Conservation (phyloP, 2,888 invertebrate genomes). For the Lasioglossum lativentre region DNA sequence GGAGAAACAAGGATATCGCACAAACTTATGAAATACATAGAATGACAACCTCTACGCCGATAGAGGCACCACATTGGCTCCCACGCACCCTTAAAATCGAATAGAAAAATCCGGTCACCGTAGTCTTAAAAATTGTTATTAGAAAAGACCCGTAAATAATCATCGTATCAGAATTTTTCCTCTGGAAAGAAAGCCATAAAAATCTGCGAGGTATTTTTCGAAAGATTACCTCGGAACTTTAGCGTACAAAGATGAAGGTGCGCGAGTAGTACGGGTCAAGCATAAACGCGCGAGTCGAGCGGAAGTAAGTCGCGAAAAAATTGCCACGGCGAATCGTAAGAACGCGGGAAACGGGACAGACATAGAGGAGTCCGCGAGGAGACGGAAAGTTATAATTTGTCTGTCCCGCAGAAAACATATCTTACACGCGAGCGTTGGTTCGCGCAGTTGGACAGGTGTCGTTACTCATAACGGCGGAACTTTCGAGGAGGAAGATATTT, state of each 20-base stretch:
- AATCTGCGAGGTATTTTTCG: not conserved
- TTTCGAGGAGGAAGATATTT: constrained; percentile 38
- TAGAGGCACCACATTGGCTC: too few species aligned
- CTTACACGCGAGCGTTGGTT: constrained; percentile 18
- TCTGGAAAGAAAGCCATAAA: too few species aligned
- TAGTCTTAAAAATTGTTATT: too few species aligned
- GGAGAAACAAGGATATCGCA: too few species aligned
- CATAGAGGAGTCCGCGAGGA: not conserved
- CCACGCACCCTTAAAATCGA: too few species aligned
- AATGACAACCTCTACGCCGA: too few species aligned
- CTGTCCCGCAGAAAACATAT: constrained; percentile 31
- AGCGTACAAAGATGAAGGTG: not conserved
- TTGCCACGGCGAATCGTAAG: not conserved
- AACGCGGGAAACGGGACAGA: not conserved
- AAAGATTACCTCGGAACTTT: not conserved
- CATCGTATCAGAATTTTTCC: too few species aligned
- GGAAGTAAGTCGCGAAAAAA: constrained; percentile 3
- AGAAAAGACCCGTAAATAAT: too few species aligned
- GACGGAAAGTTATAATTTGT: constrained; percentile 47
- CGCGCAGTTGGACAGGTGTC: constrained; percentile 61
- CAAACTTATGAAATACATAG: too few species aligned
- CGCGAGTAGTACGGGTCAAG: not conserved
- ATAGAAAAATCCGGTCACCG: too few species aligned
- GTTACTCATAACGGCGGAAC: constrained; percentile 64
- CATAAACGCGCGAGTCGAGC: too few species aligned